Percentiles rank a stretch among this genome's conserved stretches.
These are phyloP conservation scores for Lamproptera curius DNA, from an alignment of 2,888 invertebrate genomes.

Conservation along the genomic window DNA sequence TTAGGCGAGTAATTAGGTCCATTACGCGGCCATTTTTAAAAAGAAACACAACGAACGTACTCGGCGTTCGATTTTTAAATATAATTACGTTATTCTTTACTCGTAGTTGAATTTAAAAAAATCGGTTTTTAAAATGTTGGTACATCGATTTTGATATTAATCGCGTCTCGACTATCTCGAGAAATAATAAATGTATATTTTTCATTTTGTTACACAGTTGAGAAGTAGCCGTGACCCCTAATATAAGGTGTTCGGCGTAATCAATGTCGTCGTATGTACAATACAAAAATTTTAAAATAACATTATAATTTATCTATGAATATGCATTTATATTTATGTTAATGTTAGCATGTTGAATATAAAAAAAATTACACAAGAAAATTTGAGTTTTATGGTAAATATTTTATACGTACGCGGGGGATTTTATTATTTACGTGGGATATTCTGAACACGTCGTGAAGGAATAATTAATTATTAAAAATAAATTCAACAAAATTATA, in stretches of 20 bases:
- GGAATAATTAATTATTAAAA: too few species aligned
- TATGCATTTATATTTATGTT: too few species aligned
- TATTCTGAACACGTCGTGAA: too few species aligned
- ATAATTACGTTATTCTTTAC: background rate
- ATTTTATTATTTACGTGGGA: too few species aligned
- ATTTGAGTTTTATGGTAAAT: too few species aligned
- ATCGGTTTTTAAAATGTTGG: background rate
- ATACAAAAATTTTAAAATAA: too few species aligned
- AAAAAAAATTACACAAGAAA: too few species aligned
- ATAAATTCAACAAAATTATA: too few species aligned
- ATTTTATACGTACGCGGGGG: too few species aligned
- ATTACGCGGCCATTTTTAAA: slow-evolving; percentile 23
- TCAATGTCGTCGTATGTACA: background rate
- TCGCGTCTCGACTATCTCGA: background rate
- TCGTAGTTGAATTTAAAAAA: background rate
- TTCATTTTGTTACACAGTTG: background rate
- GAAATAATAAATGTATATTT: background rate
- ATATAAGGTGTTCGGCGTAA: background rate
- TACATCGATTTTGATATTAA: background rate
- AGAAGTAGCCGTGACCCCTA: background rate
- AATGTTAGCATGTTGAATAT: too few species aligned
- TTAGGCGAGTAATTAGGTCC: slow-evolving; percentile 47
- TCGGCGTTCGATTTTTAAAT: background rate
- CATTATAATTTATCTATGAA: too few species aligned
- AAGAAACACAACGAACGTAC: background rate